Percentiles rank a stretch among this genome's conserved stretches.
phyloP scores from a whole-genome alignment of 2,113 vertebrate genomes.

The Pelvicachromis taeniatus region DNA sequence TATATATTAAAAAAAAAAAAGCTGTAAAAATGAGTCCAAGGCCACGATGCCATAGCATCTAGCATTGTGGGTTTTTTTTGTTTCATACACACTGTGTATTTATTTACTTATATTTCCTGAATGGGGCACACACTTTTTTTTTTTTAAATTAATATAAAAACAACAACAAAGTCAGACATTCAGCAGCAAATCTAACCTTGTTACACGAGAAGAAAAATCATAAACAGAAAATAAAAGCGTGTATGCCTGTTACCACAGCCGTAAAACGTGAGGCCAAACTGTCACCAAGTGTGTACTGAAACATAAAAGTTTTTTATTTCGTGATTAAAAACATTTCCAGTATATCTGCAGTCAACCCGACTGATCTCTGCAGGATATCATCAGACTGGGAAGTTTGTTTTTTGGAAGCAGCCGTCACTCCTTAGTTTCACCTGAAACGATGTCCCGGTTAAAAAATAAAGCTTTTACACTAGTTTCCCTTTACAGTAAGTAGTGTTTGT shows the following conservation, averaged over 20 bases:
- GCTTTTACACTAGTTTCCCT: background rate
- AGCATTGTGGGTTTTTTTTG: background rate
- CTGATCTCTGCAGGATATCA: background rate
- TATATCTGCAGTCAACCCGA: conserved; percentile 28
- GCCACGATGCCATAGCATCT: background rate
- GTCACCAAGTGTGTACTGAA: conserved; percentile 21
- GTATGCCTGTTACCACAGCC: background rate
- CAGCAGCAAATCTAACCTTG: background rate
- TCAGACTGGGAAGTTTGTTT: background rate
- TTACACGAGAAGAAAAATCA: background rate
- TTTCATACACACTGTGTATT: background rate
- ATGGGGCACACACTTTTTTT: background rate
- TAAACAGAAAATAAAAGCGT: background rate
- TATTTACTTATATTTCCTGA: background rate
- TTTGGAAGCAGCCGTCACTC: background rate
- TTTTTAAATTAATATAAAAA: background rate
- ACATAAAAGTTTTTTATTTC: conserved; percentile 60
- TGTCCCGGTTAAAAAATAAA: conserved; percentile 3
- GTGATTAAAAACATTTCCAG: conserved; percentile 52
- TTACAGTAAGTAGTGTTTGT: conserved; percentile 28
- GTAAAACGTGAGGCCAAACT: background rate
- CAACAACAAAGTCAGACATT: background rate
- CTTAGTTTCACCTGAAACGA: background rate
- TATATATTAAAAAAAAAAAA: background rate
- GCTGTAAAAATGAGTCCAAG: background rate